Base-by-base conservation (phyloP, 2,797 vertebrate species). In the Morus bassanus region DNA sequence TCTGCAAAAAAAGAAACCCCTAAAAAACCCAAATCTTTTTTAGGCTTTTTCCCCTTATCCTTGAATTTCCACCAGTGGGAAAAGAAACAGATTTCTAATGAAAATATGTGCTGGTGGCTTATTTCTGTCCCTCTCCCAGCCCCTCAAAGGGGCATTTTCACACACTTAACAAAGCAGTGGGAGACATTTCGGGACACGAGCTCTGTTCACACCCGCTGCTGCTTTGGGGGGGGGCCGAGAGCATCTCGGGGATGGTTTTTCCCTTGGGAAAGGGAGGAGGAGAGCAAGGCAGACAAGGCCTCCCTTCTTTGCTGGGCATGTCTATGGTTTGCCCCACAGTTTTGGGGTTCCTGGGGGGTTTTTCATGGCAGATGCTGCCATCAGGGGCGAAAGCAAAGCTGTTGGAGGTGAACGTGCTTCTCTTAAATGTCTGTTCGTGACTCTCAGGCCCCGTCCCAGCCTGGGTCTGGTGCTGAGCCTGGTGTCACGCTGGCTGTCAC, bases 161-260 rank as follows among this genome's bases (percentile, higher is more conserved):
- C 37, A 24, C 8, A 0, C 1, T 23, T 4, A 7, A 7, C 2
- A 2, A 39, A 19, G 17, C 35, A 5, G 21, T 0, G 8, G 59
- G 68, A 41, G 31, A n/a, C 7, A 7, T 53, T 67, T 45, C 0
- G 2, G 79, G 50, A 9, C 19, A 1, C 1, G 6, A 41, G 65
- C 46, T 48, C 37, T 19, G 43, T 10, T 61, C n/a, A 15, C 39
- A 10, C 18, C 6, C 1, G 3, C 19, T 3, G 7, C 31, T 14
- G 60, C 33, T 64, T 24, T 23, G 13, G 14, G 37, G 56, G 56
- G 7, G 8, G 3, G 21, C 9, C 2, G 1, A 18, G 35, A 45
- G 41, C 53, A 24, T 16, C 74, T 39, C 8, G 0, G 37, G 69
- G 50, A 3, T 25, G 46, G 2, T 8, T 41, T 83, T 84, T 68